phyloP scores from a whole-genome alignment of 1,140 invertebrate species.

The Drosophila nasuta region DNA sequence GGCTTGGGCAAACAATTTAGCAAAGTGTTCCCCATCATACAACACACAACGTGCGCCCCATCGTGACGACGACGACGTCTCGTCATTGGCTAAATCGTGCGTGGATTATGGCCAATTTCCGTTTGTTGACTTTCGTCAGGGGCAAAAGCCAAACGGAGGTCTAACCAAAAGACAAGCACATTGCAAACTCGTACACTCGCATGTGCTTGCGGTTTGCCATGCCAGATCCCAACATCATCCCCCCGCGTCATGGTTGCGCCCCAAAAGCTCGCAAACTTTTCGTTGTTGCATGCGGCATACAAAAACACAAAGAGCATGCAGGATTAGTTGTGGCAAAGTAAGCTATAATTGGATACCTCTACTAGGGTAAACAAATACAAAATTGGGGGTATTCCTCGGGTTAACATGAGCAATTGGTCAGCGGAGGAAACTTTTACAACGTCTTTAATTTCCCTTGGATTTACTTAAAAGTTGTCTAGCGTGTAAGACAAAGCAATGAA shows the following conservation, averaged over 20 bases:
- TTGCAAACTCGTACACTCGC: not conserved
- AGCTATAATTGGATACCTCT: conserved; percentile 4
- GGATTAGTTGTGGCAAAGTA: conserved; percentile 10
- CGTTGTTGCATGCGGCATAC: not conserved
- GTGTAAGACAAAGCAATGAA: no score
- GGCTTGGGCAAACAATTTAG: conserved; percentile 67
- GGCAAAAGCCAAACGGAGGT: not conserved
- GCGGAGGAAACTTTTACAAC: no score
- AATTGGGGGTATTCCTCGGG: no score
- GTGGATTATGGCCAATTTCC: conserved; percentile 80
- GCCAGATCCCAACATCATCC: no score
- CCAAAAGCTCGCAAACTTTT: conserved; percentile 9
- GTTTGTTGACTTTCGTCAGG: conserved; percentile 51
- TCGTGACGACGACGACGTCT: conserved; percentile 38
- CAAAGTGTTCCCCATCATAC: conserved; percentile 51
- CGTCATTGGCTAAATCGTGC: conserved; percentile 65
- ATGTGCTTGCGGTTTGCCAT: conserved; percentile 17
- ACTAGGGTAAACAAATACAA: not conserved
- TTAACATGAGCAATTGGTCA: not conserved
- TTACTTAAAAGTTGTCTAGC: no score
- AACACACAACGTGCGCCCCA: conserved; percentile 11
- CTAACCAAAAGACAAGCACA: not conserved
- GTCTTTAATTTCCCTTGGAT: no score
- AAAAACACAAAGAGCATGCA: conserved; percentile 3
- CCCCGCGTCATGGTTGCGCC: not conserved